Evolutionary conservation across 2,113 vertebrate genomes (phyloP).

Genomic region (Protomyctophum bolini): DNA sequence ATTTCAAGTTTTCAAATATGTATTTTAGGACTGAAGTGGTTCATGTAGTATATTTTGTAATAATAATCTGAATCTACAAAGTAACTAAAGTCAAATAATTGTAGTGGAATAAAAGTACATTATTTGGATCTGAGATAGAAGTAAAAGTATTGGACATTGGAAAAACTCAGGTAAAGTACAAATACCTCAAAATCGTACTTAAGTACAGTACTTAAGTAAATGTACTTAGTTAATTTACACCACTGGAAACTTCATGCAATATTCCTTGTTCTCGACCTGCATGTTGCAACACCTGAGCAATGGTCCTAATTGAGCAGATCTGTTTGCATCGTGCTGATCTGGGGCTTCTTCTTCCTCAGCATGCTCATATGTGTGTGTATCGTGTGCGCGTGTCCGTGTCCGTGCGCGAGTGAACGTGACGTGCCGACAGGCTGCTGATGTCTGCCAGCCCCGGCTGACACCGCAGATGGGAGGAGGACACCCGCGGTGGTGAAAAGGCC

Average conservation of each 20-base stretch:
- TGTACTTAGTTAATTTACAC: too few relatives aligned
- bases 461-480: conserved; percentile 66
- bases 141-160: too few relatives aligned
- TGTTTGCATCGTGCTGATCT: neutral
- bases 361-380: conserved; percentile 11
- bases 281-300: neutral
- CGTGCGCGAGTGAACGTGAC: conserved; percentile 11
- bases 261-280: conserved; percentile 18
- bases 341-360: conserved; percentile 34
- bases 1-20: too few relatives aligned
- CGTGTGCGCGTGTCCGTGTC: conserved; percentile 6
- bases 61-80: too few relatives aligned
- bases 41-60: too few relatives aligned
- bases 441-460: conserved; percentile 61
- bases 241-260: conserved; percentile 19
- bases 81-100: too few relatives aligned
- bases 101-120: too few relatives aligned
- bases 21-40: too few relatives aligned
- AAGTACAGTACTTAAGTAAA: too few relatives aligned
- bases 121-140: too few relatives aligned
- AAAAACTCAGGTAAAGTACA: too few relatives aligned
- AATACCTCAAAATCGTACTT: too few relatives aligned
- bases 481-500: conserved; percentile 76
- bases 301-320: neutral
- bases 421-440: conserved; percentile 59